phyloP scores from a whole-genome alignment of 2,888 invertebrate species.

The Neoaliturus tenellus region DNA sequence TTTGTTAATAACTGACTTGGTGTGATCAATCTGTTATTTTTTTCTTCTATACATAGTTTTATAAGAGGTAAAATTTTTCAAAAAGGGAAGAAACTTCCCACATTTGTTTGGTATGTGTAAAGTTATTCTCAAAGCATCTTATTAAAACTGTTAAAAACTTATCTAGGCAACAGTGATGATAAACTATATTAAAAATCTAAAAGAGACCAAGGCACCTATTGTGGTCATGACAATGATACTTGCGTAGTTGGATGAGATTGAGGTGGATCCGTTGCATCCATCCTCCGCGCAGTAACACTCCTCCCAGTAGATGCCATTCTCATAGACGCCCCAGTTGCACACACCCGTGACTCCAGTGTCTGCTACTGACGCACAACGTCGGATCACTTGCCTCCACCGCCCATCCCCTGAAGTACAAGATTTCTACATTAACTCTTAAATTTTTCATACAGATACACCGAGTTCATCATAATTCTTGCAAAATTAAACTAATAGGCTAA shows the following conservation, averaged over 20 bases:
- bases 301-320: constrained; percentile 97
- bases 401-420: constrained; percentile 87
- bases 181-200: not conserved
- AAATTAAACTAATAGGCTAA: no score
- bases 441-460: no score
- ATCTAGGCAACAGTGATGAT: not conserved
- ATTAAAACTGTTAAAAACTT: no score
- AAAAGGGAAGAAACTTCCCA: no score
- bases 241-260: not conserved
- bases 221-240: not conserved
- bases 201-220: constrained; percentile 1
- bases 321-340: constrained; percentile 97
- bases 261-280: constrained; percentile 81
- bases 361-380: constrained; percentile 92
- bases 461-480: no score
- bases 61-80: no score
- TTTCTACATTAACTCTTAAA: no score
- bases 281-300: constrained; percentile 97
- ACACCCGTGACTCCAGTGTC: constrained; percentile 96
- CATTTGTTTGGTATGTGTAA: no score
- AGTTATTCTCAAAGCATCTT: no score
- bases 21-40: no score
- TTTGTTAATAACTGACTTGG: no score
- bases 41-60: no score
- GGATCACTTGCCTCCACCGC: constrained; percentile 93